Conservation (phyloP, 53 echinoderm and acorn worm genomes). For the Antedon mediterranea region DNA sequence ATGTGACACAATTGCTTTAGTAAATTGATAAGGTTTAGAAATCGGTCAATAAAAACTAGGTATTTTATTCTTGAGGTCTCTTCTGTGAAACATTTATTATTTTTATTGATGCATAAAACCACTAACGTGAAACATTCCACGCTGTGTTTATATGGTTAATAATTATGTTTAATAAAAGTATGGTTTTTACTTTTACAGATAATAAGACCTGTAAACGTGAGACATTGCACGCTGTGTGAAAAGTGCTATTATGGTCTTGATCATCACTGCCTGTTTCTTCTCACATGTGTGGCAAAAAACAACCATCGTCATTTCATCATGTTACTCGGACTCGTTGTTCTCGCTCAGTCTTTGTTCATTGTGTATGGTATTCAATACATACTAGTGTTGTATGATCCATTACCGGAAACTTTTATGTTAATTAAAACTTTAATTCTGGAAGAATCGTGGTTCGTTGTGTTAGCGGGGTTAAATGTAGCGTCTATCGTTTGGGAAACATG, state of each 20-base stretch:
- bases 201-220: constrained; percentile 33
- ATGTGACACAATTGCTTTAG: no score
- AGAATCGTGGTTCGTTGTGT: constrained; percentile 43
- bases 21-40: no score
- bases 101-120: no score
- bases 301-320: constrained; percentile 77
- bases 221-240: constrained; percentile 78
- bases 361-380: constrained; percentile 35
- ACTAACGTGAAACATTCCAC: no score
- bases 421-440: constrained; percentile 4
- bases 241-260: constrained; percentile 48
- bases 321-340: constrained; percentile 35
- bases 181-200: no score
- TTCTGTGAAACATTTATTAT: no score
- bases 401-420: constrained; percentile 4
- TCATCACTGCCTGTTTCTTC: constrained; percentile 88
- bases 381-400: constrained; percentile 13
- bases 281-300: constrained; percentile 61
- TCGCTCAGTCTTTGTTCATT: constrained; percentile 41
- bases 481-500: constrained; percentile 60
- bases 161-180: no score
- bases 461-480: constrained; percentile 32
- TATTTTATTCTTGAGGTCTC: no score
- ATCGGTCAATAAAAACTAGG: no score
- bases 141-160: no score